phyloP scores from a whole-genome alignment of 2,797 vertebrate genomes.

The Microctenopoma stevenorrisi region DNA sequence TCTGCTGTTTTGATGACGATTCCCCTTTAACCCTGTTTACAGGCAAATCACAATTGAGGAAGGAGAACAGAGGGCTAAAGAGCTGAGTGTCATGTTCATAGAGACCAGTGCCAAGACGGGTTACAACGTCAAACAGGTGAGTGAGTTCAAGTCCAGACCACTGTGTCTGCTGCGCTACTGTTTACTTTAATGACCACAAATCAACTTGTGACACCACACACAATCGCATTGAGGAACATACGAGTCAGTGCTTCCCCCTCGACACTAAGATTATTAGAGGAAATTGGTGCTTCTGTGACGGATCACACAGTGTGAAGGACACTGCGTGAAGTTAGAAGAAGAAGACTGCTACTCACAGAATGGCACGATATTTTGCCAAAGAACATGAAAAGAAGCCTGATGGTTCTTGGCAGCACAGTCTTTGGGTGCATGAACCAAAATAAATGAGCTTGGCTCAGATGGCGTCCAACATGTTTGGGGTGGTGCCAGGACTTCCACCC shows the following conservation, averaged over 20 bases:
- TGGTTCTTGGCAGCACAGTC: not conserved
- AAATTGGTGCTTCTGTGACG: not conserved
- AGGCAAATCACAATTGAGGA: slow-evolving; percentile 95
- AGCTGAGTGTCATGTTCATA: slow-evolving; percentile 94
- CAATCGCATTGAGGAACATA: not conserved
- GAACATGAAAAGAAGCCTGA: not conserved
- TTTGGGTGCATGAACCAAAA: not conserved
- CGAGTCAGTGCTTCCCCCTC: not conserved
- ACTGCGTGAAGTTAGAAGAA: not conserved
- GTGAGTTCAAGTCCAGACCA: slow-evolving; percentile 14
- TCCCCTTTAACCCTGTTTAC: slow-evolving; percentile 26
- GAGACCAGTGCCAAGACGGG: slow-evolving; percentile 95
- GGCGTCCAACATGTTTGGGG: not conserved
- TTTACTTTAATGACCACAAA: not conserved
- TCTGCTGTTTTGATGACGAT: slow-evolving; percentile 21
- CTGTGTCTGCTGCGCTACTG: not conserved
- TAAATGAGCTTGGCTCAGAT: not conserved
- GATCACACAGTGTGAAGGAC: not conserved
- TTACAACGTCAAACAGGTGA: slow-evolving; percentile 95
- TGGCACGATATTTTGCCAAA: not conserved
- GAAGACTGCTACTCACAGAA: not conserved
- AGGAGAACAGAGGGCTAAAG: slow-evolving; percentile 92
- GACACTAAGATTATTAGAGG: not conserved
- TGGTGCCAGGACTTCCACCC: not conserved
- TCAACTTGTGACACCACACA: not conserved